Percentiles rank a stretch among this genome's conserved stretches.
These are phyloP conservation scores for Mayetiola destructor DNA, from an alignment of 2,888 invertebrate genomes.

Conservation along the genomic window DNA sequence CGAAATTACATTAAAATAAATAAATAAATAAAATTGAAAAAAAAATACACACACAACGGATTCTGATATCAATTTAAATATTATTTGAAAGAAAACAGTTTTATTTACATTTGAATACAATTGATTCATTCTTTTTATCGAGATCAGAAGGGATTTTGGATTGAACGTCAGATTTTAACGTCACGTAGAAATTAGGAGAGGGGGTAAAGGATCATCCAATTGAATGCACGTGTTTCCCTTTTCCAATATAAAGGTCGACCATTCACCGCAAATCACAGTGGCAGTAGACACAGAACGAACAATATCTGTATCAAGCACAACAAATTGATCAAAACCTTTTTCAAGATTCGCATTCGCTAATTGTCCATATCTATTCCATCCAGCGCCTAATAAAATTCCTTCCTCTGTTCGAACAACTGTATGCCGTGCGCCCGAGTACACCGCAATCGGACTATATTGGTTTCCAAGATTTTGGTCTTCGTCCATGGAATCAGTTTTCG, in stretches of 20 bases:
- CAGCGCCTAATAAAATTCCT: slow-evolving; percentile 55
- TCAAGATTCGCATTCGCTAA: slow-evolving; percentile 36
- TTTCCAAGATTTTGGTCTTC: slow-evolving; percentile 21
- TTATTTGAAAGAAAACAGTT: too few species aligned
- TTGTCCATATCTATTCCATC: slow-evolving; percentile 73
- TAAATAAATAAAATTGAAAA: too few species aligned
- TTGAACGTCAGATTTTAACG: too few species aligned
- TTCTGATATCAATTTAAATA: too few species aligned
- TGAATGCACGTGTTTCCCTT: too few species aligned
- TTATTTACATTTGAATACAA: too few species aligned
- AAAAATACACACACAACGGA: too few species aligned
- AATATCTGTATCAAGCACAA: slow-evolving; percentile 20
- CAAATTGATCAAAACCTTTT: slow-evolving; percentile 18
- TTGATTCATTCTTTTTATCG: too few species aligned
- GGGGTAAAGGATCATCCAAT: too few species aligned
- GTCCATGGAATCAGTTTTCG: slow-evolving; percentile 22
- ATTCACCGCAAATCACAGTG: not conserved
- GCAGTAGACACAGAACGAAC: not conserved
- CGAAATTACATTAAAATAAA: too few species aligned
- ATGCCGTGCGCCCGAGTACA: slow-evolving; percentile 64
- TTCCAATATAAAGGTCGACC: slow-evolving; percentile 6
- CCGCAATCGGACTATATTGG: slow-evolving; percentile 35
- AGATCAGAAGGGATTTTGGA: too few species aligned
- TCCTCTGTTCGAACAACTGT: slow-evolving; percentile 54
- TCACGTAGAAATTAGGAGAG: too few species aligned